Percentiles rank a stretch among this genome's conserved stretches.
phyloP scores from a whole-genome alignment of 2,888 invertebrate genomes.

The Cephus pygmeus region DNA sequence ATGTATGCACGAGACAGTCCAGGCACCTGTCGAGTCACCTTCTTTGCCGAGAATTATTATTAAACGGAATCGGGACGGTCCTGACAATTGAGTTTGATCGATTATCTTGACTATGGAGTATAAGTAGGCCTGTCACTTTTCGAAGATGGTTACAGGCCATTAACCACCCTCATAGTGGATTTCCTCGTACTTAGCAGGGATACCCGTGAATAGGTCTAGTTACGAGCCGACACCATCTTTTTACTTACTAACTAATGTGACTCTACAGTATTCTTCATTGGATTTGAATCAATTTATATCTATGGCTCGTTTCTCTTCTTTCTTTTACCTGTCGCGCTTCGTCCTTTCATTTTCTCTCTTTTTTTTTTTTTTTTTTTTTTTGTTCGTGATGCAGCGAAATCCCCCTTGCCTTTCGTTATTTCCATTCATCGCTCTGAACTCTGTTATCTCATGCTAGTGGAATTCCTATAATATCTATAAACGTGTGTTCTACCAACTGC shows the following conservation, averaged over 20 bases:
- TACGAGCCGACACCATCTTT: not conserved
- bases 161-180: slow-evolving; percentile 36
- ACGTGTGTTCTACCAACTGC: too few species aligned
- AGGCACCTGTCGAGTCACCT: slow-evolving; percentile 1
- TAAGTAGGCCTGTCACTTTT: slow-evolving; percentile 27
- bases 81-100: slow-evolving; percentile 27
- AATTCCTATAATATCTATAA: too few species aligned
- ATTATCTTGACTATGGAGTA: slow-evolving; percentile 19
- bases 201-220: slow-evolving; percentile 9
- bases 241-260: not conserved
- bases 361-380: too few species aligned
- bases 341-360: too few species aligned
- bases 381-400: too few species aligned
- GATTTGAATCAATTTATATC: not conserved
- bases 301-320: too few species aligned
- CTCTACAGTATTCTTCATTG: slow-evolving; percentile 1
- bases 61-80: slow-evolving; percentile 1
- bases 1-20: too few species aligned
- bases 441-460: too few species aligned
- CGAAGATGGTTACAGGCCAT: slow-evolving; percentile 38
- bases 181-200: slow-evolving; percentile 19
- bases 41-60: not conserved
- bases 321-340: too few species aligned
- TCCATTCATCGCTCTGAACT: too few species aligned
- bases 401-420: too few species aligned